These are phyloP conservation scores for Uria lomvia DNA, from an alignment of 2,113 vertebrate genomes.

Conservation along the genomic window DNA sequence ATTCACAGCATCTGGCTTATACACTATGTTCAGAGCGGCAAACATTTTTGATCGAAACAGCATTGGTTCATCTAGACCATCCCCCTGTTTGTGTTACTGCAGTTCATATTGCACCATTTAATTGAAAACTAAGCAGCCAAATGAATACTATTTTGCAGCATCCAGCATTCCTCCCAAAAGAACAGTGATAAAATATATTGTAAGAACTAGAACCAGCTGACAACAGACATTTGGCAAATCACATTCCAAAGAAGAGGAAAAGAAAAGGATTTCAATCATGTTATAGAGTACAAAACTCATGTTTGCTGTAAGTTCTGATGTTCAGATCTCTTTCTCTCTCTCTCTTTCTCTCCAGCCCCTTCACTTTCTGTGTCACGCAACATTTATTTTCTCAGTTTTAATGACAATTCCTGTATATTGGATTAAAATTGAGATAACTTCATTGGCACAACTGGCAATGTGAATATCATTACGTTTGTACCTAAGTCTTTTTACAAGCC, in stretches of 20 bases:
- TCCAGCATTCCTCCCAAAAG: neutral
- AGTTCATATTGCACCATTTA: neutral
- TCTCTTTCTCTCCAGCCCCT: neutral
- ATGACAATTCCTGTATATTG: neutral
- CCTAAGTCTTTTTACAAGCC: neutral
- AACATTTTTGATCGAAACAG: neutral
- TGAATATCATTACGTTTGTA: neutral
- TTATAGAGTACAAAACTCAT: neutral
- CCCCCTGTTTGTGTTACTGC: neutral
- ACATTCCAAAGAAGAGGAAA: neutral
- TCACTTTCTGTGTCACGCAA: neutral
- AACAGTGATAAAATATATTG: neutral
- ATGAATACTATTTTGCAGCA: neutral
- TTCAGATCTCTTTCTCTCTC: neutral
- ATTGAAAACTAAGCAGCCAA: conserved; percentile 31
- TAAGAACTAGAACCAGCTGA: neutral
- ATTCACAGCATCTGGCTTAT: conserved; percentile 28
- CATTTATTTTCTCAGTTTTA: neutral
- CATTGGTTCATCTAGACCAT: neutral
- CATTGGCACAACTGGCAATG: neutral
- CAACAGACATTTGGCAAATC: neutral
- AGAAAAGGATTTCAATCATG: neutral
- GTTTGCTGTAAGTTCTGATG: neutral
- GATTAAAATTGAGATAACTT: neutral
- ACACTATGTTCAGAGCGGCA: neutral